phyloP scores from a whole-genome alignment of 2,113 vertebrate species.

The Amphilophus citrinellus region DNA sequence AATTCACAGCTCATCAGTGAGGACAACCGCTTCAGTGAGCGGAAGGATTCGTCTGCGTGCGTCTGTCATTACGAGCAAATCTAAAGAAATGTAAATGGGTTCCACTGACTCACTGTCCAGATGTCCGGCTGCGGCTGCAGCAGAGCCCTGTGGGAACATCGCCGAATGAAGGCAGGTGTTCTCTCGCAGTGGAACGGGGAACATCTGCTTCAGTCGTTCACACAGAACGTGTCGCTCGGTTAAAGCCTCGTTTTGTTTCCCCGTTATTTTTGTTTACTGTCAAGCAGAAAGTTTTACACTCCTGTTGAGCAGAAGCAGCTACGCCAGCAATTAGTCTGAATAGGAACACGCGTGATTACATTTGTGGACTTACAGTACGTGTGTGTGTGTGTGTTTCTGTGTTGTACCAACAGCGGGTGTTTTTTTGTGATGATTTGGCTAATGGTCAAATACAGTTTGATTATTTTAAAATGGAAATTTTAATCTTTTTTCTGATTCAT shows the following conservation, averaged over 20 bases:
- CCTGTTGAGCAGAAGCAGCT: not conserved
- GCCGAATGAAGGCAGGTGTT: conserved; percentile 60
- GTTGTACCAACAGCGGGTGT: not conserved
- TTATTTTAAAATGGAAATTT: not conserved
- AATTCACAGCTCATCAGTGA: conserved; percentile 2
- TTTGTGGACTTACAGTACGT: not conserved
- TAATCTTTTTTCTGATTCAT: not conserved
- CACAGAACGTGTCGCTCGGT: conserved; percentile 10
- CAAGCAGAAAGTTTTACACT: not conserved
- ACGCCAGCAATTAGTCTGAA: not conserved
- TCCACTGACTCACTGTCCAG: conserved; percentile 32
- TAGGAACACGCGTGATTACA: rapidly evolving
- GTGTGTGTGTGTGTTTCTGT: not conserved
- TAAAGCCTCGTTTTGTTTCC: not conserved
- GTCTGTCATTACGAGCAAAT: conserved; percentile 65
- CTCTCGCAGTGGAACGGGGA: not conserved
- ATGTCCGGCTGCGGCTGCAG: conserved; percentile 46
- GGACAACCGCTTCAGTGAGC: conserved; percentile 26
- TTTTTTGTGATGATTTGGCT: not conserved
- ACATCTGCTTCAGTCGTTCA: conserved; percentile 40
- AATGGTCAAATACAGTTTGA: not conserved
- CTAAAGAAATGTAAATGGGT: conserved; percentile 42
- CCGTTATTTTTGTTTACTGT: not conserved
- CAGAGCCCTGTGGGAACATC: conserved; percentile 17
- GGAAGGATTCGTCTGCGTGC: not conserved